These are phyloP conservation scores for Anguilla anguilla DNA, from an alignment of 2,797 vertebrate genomes.

Conservation along the genomic window DNA sequence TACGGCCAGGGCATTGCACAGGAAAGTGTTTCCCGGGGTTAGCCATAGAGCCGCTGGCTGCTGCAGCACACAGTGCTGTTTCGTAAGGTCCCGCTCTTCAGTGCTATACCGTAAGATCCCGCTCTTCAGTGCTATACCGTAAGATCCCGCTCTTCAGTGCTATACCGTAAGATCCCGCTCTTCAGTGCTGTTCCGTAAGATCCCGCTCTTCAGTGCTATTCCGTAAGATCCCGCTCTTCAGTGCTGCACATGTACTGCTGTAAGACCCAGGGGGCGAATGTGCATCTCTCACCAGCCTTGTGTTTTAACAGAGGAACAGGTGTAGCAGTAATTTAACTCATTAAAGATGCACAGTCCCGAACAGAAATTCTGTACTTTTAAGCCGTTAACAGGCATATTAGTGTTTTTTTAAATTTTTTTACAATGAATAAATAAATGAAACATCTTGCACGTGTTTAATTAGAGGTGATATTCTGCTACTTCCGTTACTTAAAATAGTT, in stretches of 20 bases:
- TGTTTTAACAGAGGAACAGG: not conserved
- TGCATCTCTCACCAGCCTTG: not conserved
- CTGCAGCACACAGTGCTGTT: not conserved
- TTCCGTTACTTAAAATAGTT: not conserved
- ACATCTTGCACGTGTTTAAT: not conserved
- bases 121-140: not conserved
- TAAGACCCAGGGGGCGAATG: not conserved
- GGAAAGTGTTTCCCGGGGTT: not conserved
- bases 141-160: not conserved
- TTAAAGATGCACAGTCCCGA: not conserved
- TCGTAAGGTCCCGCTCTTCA: not conserved
- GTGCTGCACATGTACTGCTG: not conserved
- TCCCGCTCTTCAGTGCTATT: not conserved
- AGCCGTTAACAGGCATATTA: not conserved
- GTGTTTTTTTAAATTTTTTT: not conserved
- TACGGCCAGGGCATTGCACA: not conserved
- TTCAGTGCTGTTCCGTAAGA: not conserved
- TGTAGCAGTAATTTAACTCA: not conserved
- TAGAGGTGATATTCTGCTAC: not conserved
- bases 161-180: too few relatives aligned
- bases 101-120: too few relatives aligned
- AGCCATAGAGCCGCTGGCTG: not conserved
- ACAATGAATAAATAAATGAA: not conserved
- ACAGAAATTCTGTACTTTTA: not conserved
- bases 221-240: not conserved